These are phyloP conservation scores for Ailuropoda melanoleuca DNA, from an alignment of 2,113 vertebrate species.

Conservation along the genomic window DNA sequence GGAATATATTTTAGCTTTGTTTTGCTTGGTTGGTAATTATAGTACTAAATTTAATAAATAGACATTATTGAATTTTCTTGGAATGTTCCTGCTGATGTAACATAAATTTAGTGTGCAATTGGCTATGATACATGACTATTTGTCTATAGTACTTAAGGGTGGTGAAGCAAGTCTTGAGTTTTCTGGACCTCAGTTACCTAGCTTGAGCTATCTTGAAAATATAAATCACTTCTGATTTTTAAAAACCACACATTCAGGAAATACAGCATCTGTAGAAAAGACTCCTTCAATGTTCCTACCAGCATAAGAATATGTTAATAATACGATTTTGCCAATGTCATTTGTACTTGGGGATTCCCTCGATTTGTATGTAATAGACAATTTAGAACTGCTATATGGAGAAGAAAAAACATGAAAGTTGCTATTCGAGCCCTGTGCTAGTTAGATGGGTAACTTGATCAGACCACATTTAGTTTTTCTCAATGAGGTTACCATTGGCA, in stretches of 20 bases:
- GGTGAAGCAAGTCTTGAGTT: not conserved
- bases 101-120: constrained; percentile 23
- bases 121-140: not conserved
- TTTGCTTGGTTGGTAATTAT: constrained; percentile 68
- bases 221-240: not conserved
- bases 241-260: not conserved
- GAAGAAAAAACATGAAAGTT: not conserved
- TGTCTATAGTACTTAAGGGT: not conserved
- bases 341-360: not conserved
- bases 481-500: accelerated
- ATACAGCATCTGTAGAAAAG: not conserved
- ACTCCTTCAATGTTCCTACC: not conserved
- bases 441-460: not conserved
- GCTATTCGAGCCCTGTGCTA: not conserved
- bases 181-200: not conserved
- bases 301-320: not conserved
- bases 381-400: not conserved
- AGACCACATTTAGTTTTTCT: not conserved
- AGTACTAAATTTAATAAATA: constrained; percentile 62
- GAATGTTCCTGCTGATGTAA: constrained; percentile 55
- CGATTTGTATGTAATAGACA: not conserved
- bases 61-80: constrained; percentile 66
- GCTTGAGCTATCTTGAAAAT: not conserved
- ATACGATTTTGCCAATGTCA: not conserved
- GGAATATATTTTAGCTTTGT: constrained; percentile 66